These are phyloP conservation scores for Hypercompe scribonia DNA, from an alignment of 2,888 invertebrate genomes.

Conservation along the genomic window DNA sequence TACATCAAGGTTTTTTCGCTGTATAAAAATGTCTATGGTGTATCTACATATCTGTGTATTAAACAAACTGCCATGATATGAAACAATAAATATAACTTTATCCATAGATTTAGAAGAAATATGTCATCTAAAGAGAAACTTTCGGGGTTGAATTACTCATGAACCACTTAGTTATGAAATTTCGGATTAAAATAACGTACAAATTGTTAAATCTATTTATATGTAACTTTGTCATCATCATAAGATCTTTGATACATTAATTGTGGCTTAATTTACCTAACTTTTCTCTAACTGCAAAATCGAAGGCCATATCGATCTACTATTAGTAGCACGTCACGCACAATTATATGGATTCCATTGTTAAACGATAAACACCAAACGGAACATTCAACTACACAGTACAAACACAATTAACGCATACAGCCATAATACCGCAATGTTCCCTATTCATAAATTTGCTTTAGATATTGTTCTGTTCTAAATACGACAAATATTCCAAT, in stretches of 20 bases:
- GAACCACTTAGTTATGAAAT: constrained; percentile 50
- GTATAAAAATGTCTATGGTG: constrained; percentile 35
- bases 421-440: constrained; percentile 10
- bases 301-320: constrained; percentile 71
- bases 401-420: constrained; percentile 4
- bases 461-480: constrained; percentile 1
- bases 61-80: constrained; percentile 24
- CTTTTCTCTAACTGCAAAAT: constrained; percentile 64
- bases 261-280: constrained; percentile 73
- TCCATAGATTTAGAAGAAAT: constrained; percentile 30
- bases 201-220: constrained; percentile 68
- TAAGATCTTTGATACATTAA: constrained; percentile 73
- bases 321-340: constrained; percentile 41
- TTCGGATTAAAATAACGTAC: constrained; percentile 65
- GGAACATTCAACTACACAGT: constrained; percentile 14
- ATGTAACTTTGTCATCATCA: constrained; percentile 65
- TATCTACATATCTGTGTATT: constrained; percentile 47
- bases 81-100: constrained; percentile 37
- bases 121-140: constrained; percentile 59
- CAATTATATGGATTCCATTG: constrained; percentile 37
- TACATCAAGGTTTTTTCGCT: not conserved
- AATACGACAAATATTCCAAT: not conserved
- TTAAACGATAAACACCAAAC: constrained; percentile 26
- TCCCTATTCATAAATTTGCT: constrained; percentile 5
- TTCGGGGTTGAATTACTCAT: constrained; percentile 63